Percentiles rank a stretch among this genome's conserved stretches.
Conservation (phyloP, 92 coral and sea anemone species). For the Diadumene lineata region DNA sequence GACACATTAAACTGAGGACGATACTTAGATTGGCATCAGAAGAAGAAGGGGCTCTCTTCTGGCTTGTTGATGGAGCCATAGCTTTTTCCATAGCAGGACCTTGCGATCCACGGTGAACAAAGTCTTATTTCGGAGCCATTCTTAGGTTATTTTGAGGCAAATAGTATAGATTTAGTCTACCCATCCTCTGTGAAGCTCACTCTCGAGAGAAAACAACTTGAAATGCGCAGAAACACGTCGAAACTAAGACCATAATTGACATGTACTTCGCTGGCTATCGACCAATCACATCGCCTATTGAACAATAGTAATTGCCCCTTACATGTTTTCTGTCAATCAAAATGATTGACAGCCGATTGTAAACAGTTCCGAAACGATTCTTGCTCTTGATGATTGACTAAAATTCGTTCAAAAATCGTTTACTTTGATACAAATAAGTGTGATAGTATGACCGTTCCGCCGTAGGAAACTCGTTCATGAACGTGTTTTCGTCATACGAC, state of each 20-base stretch:
- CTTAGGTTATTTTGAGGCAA: conserved; percentile 31
- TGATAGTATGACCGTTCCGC: not conserved
- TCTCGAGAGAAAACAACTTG: conserved; percentile 68
- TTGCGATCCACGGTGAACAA: conserved; percentile 62
- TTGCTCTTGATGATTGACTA: conserved; percentile 6
- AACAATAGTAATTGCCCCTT: conserved; percentile 59
- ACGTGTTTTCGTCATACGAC: not conserved
- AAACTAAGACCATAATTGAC: conserved; percentile 62
- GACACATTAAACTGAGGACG: conserved; percentile 93
- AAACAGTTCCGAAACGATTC: conserved; percentile 34
- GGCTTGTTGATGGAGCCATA: conserved; percentile 81
- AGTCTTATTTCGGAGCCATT: conserved; percentile 22
- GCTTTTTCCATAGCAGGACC: conserved; percentile 79
- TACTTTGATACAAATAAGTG: not conserved
- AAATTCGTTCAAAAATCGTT: not conserved
- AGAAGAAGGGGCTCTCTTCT: conserved; percentile 94
- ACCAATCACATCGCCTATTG: conserved; percentile 67
- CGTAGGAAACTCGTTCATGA: not conserved
- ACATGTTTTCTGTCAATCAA: conserved; percentile 84
- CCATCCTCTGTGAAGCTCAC: conserved; percentile 46
- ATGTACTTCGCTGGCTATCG: conserved; percentile 69
- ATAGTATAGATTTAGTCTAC: conserved; percentile 28
- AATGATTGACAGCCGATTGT: conserved; percentile 61
- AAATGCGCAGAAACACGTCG: conserved; percentile 83
- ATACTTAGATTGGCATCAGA: conserved; percentile 99